Conservation (phyloP, 2,888 invertebrate species). For the Netelia inedita region DNA sequence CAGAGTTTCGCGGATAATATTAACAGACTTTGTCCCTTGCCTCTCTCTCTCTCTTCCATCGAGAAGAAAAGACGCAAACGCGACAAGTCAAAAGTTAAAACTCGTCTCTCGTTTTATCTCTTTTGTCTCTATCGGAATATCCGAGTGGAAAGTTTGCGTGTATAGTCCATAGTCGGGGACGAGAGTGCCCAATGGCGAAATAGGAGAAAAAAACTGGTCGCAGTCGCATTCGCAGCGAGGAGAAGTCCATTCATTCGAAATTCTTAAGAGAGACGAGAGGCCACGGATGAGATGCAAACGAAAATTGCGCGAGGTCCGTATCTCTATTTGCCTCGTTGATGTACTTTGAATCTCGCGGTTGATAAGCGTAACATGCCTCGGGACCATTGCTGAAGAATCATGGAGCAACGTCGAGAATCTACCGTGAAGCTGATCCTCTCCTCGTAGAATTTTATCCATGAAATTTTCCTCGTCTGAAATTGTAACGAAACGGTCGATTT, state of each 20-base stretch:
- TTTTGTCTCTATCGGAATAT: background rate
- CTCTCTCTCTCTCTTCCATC: too few relatives aligned
- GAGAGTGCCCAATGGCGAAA: background rate
- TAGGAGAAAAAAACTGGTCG: constrained; percentile 12
- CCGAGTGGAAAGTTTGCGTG: background rate
- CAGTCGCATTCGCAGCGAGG: constrained; percentile 40
- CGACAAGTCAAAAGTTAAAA: background rate
- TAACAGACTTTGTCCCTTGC: too few relatives aligned
- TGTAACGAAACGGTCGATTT: background rate
- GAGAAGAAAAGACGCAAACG: too few relatives aligned
- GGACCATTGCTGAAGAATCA: constrained; percentile 7
- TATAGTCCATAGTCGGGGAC: background rate
- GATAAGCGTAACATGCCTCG: constrained; percentile 73
- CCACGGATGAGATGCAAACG: constrained; percentile 80
- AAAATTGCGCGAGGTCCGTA: constrained; percentile 69
- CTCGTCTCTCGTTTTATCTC: background rate
- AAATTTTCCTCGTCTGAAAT: background rate
- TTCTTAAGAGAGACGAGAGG: constrained; percentile 79
- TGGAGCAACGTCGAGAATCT: background rate
- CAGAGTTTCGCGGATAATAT: too few relatives aligned
- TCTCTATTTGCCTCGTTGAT: constrained; percentile 81
- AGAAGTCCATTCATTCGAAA: constrained; percentile 77
- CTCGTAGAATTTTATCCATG: background rate
- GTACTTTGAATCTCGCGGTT: constrained; percentile 83
- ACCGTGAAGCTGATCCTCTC: constrained; percentile 47